These are phyloP conservation scores for Phoxinus phoxinus DNA, from an alignment of 2,113 vertebrate genomes.

Conservation along the genomic window DNA sequence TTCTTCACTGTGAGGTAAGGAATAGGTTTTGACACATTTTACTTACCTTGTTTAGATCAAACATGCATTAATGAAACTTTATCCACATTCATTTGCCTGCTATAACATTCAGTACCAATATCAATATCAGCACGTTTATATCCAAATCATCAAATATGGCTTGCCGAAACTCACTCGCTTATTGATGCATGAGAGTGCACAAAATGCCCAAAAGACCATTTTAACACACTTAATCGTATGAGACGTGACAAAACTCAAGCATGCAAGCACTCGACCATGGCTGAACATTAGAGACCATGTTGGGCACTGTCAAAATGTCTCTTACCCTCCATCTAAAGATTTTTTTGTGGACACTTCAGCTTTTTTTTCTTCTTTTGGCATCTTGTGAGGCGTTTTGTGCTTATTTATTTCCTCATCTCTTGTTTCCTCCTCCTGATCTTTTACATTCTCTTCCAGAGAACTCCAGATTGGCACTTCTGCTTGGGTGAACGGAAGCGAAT, in stretches of 20 bases:
- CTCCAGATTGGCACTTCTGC: constrained; percentile 73
- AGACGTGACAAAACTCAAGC: not conserved
- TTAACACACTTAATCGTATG: not conserved
- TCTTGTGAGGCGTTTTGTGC: constrained; percentile 46
- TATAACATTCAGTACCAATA: not conserved
- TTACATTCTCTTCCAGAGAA: constrained; percentile 65
- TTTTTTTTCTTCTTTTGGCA: constrained; percentile 15
- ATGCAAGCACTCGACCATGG: not conserved
- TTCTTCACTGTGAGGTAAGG: constrained; percentile 56
- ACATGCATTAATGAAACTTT: not conserved
- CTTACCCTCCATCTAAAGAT: constrained; percentile 71
- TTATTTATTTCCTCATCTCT: constrained; percentile 36
- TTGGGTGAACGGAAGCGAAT: constrained; percentile 35
- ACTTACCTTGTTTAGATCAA: constrained; percentile 18
- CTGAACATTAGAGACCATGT: not conserved
- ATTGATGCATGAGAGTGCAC: not conserved
- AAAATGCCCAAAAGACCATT: not conserved
- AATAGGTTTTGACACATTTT: constrained; percentile 16
- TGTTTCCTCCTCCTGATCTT: constrained; percentile 55
- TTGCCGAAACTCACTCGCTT: not conserved
- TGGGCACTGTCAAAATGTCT: constrained; percentile 3
- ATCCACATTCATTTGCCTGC: not conserved
- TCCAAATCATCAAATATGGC: not conserved
- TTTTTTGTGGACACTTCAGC: constrained; percentile 34
- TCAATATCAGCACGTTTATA: not conserved